Evolutionary conservation across 1,140 invertebrate genomes (phyloP).

Genomic region (Dendroctonus valens): DNA sequence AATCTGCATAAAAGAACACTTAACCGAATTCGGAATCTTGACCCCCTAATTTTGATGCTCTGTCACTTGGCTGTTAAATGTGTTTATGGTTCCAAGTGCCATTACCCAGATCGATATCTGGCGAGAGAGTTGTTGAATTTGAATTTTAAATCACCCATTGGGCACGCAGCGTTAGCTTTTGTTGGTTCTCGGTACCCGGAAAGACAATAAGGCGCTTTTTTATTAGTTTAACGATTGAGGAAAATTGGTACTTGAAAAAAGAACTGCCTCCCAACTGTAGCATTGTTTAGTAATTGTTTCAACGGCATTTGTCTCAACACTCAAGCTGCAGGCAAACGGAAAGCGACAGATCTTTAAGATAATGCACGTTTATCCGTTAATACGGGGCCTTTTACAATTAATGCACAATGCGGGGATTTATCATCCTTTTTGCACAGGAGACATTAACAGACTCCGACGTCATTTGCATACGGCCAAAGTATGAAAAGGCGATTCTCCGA

Average conservation of each 20-base stretch:
- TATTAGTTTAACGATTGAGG: no score
- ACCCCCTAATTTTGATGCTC: constrained; percentile 23
- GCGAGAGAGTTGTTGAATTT: constrained; percentile 16
- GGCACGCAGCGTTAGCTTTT: no score
- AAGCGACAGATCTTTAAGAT: constrained; percentile 13
- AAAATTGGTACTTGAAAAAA: no score
- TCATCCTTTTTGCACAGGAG: constrained; percentile 24
- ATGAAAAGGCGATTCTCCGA: constrained; percentile 28
- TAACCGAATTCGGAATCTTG: constrained; percentile 14
- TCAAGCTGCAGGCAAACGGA: no score
- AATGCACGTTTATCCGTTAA: constrained; percentile 18
- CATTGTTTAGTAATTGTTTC: no score
- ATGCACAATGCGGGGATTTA: constrained; percentile 18
- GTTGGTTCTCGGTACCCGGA: no score
- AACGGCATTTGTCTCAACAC: no score
- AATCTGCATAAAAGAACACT: constrained; percentile 23
- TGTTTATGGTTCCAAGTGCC: constrained; percentile 23
- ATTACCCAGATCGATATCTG: constrained; percentile 19
- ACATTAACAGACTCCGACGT: constrained; percentile 28
- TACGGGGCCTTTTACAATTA: constrained; percentile 21
- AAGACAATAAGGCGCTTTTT: no score
- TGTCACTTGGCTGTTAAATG: constrained; percentile 15
- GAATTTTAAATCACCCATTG: neutral
- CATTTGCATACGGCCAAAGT: constrained; percentile 25
- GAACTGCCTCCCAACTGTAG: no score